Evolutionary conservation across 2,797 vertebrate genomes (phyloP).

Genomic region (Mormyrus proboscirostris): DNA sequence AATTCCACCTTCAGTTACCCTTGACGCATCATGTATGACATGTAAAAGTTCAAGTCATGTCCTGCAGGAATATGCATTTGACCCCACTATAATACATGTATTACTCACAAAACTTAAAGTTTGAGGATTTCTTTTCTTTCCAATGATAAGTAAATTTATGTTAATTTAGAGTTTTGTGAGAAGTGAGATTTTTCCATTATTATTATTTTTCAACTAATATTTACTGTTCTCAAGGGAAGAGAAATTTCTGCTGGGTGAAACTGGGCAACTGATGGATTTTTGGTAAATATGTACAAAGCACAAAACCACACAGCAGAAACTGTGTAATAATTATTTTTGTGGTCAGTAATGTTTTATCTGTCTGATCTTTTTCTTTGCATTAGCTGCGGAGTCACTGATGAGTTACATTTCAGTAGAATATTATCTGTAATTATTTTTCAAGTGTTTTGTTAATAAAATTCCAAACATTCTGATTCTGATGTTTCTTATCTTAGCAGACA

Average conservation of each 20-base stretch:
- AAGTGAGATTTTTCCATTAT: background rate
- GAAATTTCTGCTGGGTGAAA: background rate
- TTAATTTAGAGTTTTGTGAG: background rate
- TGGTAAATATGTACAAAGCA: background rate
- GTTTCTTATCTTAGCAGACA: background rate
- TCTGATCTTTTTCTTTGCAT: background rate
- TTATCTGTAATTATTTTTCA: background rate
- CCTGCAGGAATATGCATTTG: background rate
- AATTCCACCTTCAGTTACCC: slow-evolving; percentile 19
- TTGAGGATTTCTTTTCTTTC: background rate
- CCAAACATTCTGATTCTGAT: background rate
- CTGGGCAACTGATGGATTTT: background rate
- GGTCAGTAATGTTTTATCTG: background rate
- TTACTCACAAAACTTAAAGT: background rate
- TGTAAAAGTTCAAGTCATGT: slow-evolving; percentile 9
- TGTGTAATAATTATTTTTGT: background rate
- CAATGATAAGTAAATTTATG: background rate
- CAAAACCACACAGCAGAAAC: background rate
- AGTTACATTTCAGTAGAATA: background rate
- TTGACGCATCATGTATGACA: slow-evolving; percentile 7
- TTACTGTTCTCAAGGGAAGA: background rate
- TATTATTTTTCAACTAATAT: background rate
- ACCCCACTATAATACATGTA: background rate
- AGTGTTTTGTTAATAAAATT: background rate
- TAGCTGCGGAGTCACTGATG: background rate